Evolutionary conservation across 2,113 vertebrate species (phyloP).

Genomic region (Takifugu bimaculatus): DNA sequence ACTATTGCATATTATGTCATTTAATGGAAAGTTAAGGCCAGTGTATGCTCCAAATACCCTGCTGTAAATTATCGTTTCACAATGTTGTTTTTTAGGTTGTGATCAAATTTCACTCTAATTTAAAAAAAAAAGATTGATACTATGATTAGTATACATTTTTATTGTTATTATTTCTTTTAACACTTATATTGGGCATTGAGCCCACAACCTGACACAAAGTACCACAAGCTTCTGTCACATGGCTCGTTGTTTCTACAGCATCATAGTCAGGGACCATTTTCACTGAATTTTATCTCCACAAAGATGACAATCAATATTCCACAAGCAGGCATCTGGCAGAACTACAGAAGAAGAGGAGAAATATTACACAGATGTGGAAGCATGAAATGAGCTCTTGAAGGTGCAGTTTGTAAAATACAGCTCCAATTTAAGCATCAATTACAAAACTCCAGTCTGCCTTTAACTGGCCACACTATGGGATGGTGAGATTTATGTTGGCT

Average conservation of each 20-base stretch:
- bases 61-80: background rate
- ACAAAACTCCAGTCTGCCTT: background rate
- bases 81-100: constrained; percentile 3
- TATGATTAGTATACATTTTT: background rate
- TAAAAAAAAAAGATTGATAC: background rate
- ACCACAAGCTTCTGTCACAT: constrained; percentile 18
- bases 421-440: background rate
- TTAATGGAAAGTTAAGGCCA: constrained; percentile 17
- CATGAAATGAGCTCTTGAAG: constrained; percentile 3
- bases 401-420: background rate
- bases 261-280: constrained; percentile 58
- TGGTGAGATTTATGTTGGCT: too few species aligned
- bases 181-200: constrained; percentile 4
- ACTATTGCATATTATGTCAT: background rate
- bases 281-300: constrained; percentile 43
- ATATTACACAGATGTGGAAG: constrained; percentile 3
- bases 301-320: constrained; percentile 70
- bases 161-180: background rate
- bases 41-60: constrained; percentile 10
- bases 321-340: constrained; percentile 42
- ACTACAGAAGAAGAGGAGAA: constrained; percentile 19
- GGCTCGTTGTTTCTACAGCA: constrained; percentile 32
- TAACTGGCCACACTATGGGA: too few species aligned
- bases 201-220: constrained; percentile 10
- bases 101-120: constrained; percentile 8